phyloP scores from a whole-genome alignment of 1,140 invertebrate genomes.

The Ditylenchus dipsaci region DNA sequence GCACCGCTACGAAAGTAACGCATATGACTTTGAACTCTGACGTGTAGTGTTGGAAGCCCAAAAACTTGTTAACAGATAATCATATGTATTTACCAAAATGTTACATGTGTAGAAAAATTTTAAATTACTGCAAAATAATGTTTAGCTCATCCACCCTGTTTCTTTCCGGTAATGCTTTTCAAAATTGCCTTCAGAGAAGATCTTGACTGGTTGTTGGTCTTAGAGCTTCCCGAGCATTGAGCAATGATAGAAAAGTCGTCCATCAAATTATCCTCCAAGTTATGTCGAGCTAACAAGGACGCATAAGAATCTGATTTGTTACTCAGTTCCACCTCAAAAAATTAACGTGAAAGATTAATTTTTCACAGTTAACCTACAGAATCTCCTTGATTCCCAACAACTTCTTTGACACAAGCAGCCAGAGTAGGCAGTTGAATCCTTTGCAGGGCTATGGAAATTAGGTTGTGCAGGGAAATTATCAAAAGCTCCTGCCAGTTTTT shows the following conservation, averaged over 20 bases:
- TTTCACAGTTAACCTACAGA: no score
- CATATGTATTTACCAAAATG: no score
- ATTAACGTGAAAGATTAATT: no score
- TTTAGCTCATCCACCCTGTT: no score
- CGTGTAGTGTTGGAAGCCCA: no score
- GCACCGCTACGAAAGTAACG: no score
- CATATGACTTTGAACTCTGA: no score
- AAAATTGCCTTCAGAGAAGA: slow-evolving; percentile 24
- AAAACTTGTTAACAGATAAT: no score
- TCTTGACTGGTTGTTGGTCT: slow-evolving; percentile 23
- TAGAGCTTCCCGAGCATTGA: slow-evolving; percentile 63
- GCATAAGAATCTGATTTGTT: slow-evolving; percentile 3
- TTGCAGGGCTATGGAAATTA: slow-evolving; percentile 76
- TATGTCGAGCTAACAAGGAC: slow-evolving; percentile 33
- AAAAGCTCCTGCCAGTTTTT: slow-evolving; percentile 90
- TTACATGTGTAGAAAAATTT: no score
- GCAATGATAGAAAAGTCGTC: slow-evolving; percentile 88
- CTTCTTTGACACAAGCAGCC: slow-evolving; percentile 69
- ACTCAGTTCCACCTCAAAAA: slow-evolving; percentile 32
- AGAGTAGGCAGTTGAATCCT: slow-evolving; percentile 60
- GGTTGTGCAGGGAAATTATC: slow-evolving; percentile 85
- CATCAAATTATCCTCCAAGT: slow-evolving; percentile 70
- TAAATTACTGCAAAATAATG: no score
- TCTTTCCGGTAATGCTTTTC: slow-evolving; percentile 19
- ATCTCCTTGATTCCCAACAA: slow-evolving; percentile 64